A percentile compares a stretch with the other conserved stretches of the same genome.
These are phyloP conservation scores for Eriocheir sinensis DNA, from an alignment of 1,140 invertebrate genomes.

Conservation along the genomic window DNA sequence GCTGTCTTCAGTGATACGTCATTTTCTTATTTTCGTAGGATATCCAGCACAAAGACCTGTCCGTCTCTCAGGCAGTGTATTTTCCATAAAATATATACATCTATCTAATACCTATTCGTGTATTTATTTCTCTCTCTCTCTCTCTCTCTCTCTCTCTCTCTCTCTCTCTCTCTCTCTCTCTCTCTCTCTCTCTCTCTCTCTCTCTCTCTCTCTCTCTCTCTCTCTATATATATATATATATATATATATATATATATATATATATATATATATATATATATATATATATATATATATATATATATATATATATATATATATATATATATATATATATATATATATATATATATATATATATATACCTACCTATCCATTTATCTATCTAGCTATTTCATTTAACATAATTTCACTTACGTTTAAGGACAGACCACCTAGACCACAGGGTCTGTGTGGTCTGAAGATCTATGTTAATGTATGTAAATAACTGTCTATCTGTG, in stretches of 20 bases:
- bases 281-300: slow-evolving; percentile 51
- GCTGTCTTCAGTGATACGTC: background rate
- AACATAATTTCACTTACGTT: too few species aligned
- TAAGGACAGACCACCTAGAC: too few species aligned
- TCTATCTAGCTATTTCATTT: background rate
- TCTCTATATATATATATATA: too few species aligned
- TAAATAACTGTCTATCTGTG: background rate
- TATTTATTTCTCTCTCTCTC: background rate
- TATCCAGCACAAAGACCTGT: background rate
- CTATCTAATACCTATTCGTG: background rate
- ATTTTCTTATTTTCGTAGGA: background rate
- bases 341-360: background rate
- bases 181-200: background rate
- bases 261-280: slow-evolving; percentile 54
- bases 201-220: background rate
- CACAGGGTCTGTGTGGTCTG: background rate
- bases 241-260: slow-evolving; percentile 43
- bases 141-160: background rate
- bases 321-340: background rate
- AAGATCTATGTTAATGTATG: background rate
- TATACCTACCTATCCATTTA: background rate
- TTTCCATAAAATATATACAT: background rate
- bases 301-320: slow-evolving; percentile 28
- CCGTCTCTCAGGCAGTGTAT: background rate
- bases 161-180: background rate